phyloP scores from a whole-genome alignment of 2,797 vertebrate genomes.

The Craterocephalus amniculus region DNA sequence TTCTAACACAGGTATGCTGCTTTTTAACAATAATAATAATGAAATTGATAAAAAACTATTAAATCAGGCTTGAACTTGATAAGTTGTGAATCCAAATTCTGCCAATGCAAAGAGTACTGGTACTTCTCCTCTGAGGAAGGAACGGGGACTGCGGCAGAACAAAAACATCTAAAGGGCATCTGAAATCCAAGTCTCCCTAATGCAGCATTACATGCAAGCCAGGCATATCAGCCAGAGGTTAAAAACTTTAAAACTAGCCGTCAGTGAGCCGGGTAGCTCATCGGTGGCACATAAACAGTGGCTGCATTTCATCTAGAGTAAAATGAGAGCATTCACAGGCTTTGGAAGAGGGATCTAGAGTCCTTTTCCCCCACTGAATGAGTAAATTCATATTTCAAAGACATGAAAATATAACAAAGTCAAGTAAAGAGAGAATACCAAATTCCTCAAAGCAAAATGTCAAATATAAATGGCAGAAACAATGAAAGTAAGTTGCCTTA shows the following conservation, averaged over 20 bases:
- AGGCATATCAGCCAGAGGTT: conserved; percentile 26
- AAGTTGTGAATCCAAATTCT: conserved; percentile 11
- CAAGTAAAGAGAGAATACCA: conserved; percentile 32
- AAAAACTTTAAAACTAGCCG: conserved; percentile 45
- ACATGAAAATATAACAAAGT: conserved; percentile 35
- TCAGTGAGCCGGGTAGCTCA: conserved; percentile 30
- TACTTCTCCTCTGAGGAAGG: neutral
- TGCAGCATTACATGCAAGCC: conserved; percentile 30
- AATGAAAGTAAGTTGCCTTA: conserved; percentile 17
- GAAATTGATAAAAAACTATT: too few species aligned
- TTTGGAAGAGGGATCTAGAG: conserved; percentile 31
- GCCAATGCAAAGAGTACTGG: conserved; percentile 9
- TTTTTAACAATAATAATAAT: too few species aligned
- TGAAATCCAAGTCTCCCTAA: conserved; percentile 31
- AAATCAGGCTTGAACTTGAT: neutral
- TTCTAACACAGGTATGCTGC: too few species aligned
- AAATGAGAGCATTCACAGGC: conserved; percentile 47
- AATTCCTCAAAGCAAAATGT: conserved; percentile 52
- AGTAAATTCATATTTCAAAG: conserved; percentile 33
- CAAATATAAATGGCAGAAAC: conserved; percentile 44
- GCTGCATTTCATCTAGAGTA: conserved; percentile 21
- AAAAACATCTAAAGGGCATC: conserved; percentile 51
- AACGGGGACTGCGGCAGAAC: neutral
- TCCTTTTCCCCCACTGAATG: conserved; percentile 1
- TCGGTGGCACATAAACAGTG: conserved; percentile 7